Evolutionary conservation across 2,888 invertebrate species (phyloP), one percentile per base, ranked within the genome.

Genomic region (Torymus texanus): DNA sequence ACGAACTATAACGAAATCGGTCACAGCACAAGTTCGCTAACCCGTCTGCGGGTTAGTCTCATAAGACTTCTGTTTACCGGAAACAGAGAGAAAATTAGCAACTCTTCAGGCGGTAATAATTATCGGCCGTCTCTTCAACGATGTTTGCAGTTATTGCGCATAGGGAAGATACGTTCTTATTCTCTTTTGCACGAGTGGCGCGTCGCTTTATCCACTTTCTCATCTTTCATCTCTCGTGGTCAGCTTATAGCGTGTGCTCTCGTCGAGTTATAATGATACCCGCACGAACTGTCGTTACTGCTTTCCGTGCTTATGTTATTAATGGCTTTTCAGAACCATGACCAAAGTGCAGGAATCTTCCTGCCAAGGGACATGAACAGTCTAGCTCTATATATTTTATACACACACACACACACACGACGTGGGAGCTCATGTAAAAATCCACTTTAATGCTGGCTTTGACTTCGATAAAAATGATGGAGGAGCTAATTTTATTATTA

Each of bases 301-400:
- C 56, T 68, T 73, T 50, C 24, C 73, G 63, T 68, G 58, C 55
- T 74, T 83, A 82, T 83, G 83, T 84, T 83, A 84, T 84, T 82
- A 83, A 85, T 83, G 83, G 81, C 41, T 78, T 81, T 81, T 75
- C 79, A 81, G 79, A 82, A 82, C 70, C 50, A 51, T 62, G 78
- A 16, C 62, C 51, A 53, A 58, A 5, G n/a, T 14, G 12, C 18
- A 14, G 55, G 24, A n/a, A 41, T 2, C 14, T 55, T 1, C 13
- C 41, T 41, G 41, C 41, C 41, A 41, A 41, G 41, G 41, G 5
- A 41, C 8, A 41, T 41, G 41, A 8, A 4, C 41, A 41, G 8
- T 8, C 41, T 8, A 8, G 8, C 41, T 41, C 8, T 41, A 41
- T 41, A n/a, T n/a, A n/a, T n/a, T n/a, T n/a, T n/a, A n/a, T n/a